Evolutionary conservation across 2,888 invertebrate genomes (phyloP), one percentile per base, ranked within the genome.

Genomic region (Chloromyia formosa): DNA sequence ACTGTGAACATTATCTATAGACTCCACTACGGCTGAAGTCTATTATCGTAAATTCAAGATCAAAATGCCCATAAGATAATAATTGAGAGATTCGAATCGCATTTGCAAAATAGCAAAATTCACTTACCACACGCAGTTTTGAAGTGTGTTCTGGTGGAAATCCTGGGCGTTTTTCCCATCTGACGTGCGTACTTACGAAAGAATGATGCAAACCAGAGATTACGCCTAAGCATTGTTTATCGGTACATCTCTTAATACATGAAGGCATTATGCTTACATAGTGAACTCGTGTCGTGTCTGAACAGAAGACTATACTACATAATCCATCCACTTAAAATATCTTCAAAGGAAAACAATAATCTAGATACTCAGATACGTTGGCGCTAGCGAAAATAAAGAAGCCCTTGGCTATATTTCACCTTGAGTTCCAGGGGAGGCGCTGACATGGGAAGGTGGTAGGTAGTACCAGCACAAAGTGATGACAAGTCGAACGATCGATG

Each of bases 21-120:
- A 56, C 56, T 20, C 18, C 56, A 56, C 10, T 18, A 56, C 20
- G 56, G 7, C 56, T 18, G 16, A 5, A 71, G 71, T 71, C 53
- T 40, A 71, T 71, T 40, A 58, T 58, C 71, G 40, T 71, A 71
- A 71, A 71, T 71, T 71, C 71, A 69, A 69, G 35, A 69, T 54
- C 54, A 40, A 71, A 58, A 71, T 71, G 71, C 27, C 27, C 27
- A 35, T 35, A 58, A 35, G n/a, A 60, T 49, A 45, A 49, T 58
- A 71, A 71, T 71, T 71, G 40, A 27, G 54, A 58, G 18, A 20
- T 54, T 69, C 35, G 23, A 53, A 9, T 56, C 69, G 16, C 53
- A 54, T 22, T 53, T 27, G 16, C n/a, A 49, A 54, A 27, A 23
- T 27, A 69, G 35, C 18, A 58, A 58, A 58, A 56, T 56, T 20